Evolutionary conservation across 2,797 vertebrate genomes (phyloP).

Genomic region (Arctocebus calabarensis): DNA sequence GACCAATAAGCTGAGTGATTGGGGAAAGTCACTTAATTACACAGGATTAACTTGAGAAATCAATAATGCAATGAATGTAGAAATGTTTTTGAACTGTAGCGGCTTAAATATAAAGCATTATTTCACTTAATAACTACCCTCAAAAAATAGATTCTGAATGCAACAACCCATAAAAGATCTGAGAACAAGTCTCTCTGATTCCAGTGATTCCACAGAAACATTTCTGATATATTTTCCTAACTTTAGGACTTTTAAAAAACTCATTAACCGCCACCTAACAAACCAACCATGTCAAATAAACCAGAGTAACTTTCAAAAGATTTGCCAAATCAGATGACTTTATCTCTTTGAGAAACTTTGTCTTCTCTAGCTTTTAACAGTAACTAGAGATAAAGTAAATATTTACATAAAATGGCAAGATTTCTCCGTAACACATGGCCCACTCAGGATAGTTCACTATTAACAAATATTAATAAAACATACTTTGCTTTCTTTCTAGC

Average conservation of each 20-base stretch:
- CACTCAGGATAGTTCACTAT: neutral
- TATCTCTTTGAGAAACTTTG: neutral
- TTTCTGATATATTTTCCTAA: neutral
- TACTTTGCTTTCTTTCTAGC: constrained; percentile 95
- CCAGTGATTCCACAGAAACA: constrained; percentile 13
- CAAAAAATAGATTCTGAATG: neutral
- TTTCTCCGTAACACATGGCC: neutral
- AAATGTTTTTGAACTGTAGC: neutral
- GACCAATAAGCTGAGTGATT: neutral
- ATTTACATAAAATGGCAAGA: constrained; percentile 23
- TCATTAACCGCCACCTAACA: neutral
- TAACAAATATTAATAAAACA: constrained; percentile 70
- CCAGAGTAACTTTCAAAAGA: constrained; percentile 18
- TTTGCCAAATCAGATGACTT: neutral
- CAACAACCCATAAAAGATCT: neutral
- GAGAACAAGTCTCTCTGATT: neutral
- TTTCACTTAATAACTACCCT: neutral
- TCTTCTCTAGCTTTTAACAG: neutral
- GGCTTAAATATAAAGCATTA: neutral
- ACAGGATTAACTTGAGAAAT: neutral
- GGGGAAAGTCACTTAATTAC: neutral
- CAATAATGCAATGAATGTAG: neutral
- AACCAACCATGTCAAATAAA: neutral
- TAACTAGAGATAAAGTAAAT: neutral
- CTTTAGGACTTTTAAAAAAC: constrained; percentile 13